Evolutionary conservation across 2,113 vertebrate species (phyloP).

Genomic region (Abramis brama): DNA sequence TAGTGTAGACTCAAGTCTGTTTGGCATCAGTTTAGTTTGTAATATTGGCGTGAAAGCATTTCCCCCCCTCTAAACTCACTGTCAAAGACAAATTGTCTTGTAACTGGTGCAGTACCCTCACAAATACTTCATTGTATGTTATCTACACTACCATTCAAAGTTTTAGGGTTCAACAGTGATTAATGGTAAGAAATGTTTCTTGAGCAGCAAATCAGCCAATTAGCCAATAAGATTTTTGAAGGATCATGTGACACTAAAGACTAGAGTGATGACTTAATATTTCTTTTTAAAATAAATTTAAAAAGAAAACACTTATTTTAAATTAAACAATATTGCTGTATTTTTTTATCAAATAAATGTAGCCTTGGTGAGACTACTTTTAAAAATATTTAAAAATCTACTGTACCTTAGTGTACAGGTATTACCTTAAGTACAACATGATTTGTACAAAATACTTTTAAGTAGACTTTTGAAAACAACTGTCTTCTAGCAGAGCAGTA

Average conservation of each 20-base stretch:
- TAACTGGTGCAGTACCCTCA: background rate
- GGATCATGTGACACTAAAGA: too few relatives aligned
- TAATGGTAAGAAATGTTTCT: too few relatives aligned
- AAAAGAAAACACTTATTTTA: too few relatives aligned
- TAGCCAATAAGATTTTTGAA: too few relatives aligned
- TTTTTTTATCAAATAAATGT: background rate
- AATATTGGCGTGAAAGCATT: background rate
- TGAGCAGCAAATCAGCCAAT: too few relatives aligned
- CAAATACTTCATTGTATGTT: background rate
- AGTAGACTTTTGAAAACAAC: background rate
- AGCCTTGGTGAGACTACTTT: background rate
- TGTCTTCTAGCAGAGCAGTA: background rate
- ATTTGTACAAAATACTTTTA: background rate
- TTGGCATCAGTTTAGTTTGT: background rate
- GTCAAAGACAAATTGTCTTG: background rate
- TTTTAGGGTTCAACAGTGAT: background rate
- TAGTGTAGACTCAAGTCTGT: background rate
- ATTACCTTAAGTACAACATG: too few relatives aligned
- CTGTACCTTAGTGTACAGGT: background rate
- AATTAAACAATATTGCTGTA: background rate
- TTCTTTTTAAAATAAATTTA: too few relatives aligned
- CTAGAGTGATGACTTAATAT: too few relatives aligned
- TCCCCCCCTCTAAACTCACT: background rate
- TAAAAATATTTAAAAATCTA: too few relatives aligned
- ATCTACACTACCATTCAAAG: background rate